Percentiles rank a stretch among this genome's conserved stretches.
phyloP scores from a whole-genome alignment of 2,113 vertebrate species.

The Corydoras maculifer region DNA sequence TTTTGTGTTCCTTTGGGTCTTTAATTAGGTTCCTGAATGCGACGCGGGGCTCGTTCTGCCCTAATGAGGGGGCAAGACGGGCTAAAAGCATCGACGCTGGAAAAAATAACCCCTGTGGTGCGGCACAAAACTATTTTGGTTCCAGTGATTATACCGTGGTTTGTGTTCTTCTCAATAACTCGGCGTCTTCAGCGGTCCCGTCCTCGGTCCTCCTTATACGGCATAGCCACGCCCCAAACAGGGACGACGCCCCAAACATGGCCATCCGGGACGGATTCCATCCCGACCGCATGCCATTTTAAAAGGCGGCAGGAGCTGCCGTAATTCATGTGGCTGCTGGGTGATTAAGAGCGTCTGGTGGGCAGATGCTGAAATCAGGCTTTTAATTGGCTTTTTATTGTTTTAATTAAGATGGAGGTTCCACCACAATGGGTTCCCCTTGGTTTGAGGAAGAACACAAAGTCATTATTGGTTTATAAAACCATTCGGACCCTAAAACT shows the following conservation, averaged over 20 bases:
- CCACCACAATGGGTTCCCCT: constrained; percentile 47
- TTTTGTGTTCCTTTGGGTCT: constrained; percentile 46
- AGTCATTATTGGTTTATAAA: constrained; percentile 11
- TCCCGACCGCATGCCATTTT: constrained; percentile 20
- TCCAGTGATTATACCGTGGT: background rate
- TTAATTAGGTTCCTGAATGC: constrained; percentile 50
- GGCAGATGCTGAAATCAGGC: constrained; percentile 43
- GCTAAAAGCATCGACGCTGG: constrained; percentile 32
- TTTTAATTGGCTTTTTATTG: constrained; percentile 48
- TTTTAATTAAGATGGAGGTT: constrained; percentile 50
- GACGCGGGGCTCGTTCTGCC: constrained; percentile 41
- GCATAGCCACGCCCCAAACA: background rate
- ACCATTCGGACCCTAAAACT: constrained; percentile 15
- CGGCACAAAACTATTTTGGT: background rate
- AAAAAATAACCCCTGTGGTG: constrained; percentile 24
- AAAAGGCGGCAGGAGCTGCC: constrained; percentile 11
- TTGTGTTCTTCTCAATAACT: background rate
- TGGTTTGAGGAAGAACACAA: constrained; percentile 35
- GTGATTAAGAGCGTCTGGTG: constrained; percentile 41
- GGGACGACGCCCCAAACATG: constrained; percentile 3
- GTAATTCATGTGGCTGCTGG: constrained; percentile 17
- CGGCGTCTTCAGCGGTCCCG: too few species aligned
- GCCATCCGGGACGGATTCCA: constrained; percentile 19
- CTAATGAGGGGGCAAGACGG: constrained; percentile 49
- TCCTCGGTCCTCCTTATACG: too few species aligned